Evolutionary conservation across 1,140 invertebrate species (phyloP), one percentile per base, ranked within the genome.

Genomic region (Muscidifurax raptorellus): DNA sequence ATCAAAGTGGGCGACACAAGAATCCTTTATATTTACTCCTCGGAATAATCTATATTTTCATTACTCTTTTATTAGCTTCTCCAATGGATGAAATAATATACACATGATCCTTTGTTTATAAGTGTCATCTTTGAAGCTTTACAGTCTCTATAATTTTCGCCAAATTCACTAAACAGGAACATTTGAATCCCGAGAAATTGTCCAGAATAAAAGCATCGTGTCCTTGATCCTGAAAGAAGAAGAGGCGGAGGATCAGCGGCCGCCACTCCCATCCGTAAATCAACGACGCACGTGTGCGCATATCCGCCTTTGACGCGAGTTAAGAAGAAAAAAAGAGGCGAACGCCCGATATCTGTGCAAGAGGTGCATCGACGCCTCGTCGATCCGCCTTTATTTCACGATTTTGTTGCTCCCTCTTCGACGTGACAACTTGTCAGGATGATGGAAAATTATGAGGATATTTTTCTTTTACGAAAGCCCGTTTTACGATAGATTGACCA

Each of bases 201-300:
- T 47, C 9, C 10, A 12, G 1, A 18, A 18, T 10, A 7, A 59
- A 59, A 59, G 4, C 52, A 59, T n/a, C 52, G 25, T 13, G 67
- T 30, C 67, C 67, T 69, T 69, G 25, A 69, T 69, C 67, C 12
- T 69, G 32, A 74, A 36, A 74, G 27, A 74, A 36, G 12, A 30
- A 30, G 71, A 74, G 32, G 18, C 18, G 32, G 30, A 74, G 71
- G 27, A 74, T 32, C 22, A 74, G 30, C 7, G 71, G 10, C 71
- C 32, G 71, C 71, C 71, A 74, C 71, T 40, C 71, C 71, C 71
- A 74, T 74, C 71, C 18, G 71, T 74, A 74, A 74, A 74, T 74
- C 71, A 74, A 74, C 52, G n/a, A 22, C 52, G 18, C 32, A 40
- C 32, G 71, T 32, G 13, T 22, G 27, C 18, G 71, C 15, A 22